Evolutionary conservation across 2,797 vertebrate genomes (phyloP).

Genomic region (Chaunax sp.): DNA sequence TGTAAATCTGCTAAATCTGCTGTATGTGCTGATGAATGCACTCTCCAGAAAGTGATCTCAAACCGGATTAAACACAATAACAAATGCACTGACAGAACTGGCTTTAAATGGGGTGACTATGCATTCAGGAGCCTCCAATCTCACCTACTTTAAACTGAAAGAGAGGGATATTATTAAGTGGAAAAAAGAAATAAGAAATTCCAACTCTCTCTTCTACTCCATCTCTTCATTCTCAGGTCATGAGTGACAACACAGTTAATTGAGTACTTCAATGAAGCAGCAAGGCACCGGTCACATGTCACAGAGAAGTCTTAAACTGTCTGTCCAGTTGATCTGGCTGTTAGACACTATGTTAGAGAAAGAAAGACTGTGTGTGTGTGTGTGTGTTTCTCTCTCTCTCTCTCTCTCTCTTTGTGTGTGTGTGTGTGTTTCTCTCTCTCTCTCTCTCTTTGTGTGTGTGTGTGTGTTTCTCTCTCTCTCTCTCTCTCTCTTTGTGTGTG

Average conservation of each 20-base stretch:
- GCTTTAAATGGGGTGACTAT: constrained; percentile 36
- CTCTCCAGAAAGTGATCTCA: constrained; percentile 20
- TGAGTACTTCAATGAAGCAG: constrained; percentile 59
- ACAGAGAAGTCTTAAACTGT: constrained; percentile 65
- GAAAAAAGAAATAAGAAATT: constrained; percentile 27
- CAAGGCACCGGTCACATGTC: constrained; percentile 64
- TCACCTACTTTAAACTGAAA: constrained; percentile 33
- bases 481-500: too few relatives aligned
- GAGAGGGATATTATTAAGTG: constrained; percentile 24
- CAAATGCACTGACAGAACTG: constrained; percentile 27
- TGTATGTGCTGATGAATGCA: constrained; percentile 27
- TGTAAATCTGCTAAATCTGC: constrained; percentile 13
- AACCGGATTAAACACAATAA: constrained; percentile 5
- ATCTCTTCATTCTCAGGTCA: constrained; percentile 40
- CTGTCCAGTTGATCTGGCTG: constrained; percentile 44
- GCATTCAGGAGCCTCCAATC: constrained; percentile 34
- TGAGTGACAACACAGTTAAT: constrained; percentile 76
- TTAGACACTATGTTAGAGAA: constrained; percentile 20
- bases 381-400: too few relatives aligned
- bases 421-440: too few relatives aligned
- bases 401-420: too few relatives aligned
- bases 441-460: too few relatives aligned
- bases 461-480: too few relatives aligned
- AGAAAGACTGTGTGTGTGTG: constrained; percentile 16
- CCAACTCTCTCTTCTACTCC: constrained; percentile 23